Evolutionary conservation across 2,888 invertebrate species (phyloP).

Genomic region (Thecocarcelia acutangulata): DNA sequence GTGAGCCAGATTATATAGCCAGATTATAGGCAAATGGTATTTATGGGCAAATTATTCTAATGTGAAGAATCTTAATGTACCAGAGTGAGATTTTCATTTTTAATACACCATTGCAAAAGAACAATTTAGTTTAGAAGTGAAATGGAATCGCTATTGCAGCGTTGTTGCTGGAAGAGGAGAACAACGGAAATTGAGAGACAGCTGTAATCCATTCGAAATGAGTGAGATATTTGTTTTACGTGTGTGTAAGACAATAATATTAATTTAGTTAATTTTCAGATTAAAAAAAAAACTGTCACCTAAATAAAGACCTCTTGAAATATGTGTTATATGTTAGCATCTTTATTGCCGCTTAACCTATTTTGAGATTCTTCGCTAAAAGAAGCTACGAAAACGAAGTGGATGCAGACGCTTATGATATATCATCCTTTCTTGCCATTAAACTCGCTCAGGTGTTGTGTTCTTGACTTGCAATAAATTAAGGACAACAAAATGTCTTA

Average conservation of each 20-base stretch:
- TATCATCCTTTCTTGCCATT: no score
- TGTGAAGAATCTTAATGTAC: background rate
- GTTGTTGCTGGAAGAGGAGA: slow-evolving; percentile 40
- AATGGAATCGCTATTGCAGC: slow-evolving; percentile 29
- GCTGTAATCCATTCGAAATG: slow-evolving; percentile 20
- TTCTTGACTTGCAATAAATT: no score
- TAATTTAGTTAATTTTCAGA: slow-evolving; percentile 1
- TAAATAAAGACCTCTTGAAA: background rate
- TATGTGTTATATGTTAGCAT: slow-evolving; percentile 1
- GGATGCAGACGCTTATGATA: slow-evolving; percentile 13
- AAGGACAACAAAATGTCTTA: no score
- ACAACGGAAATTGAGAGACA: slow-evolving; percentile 13
- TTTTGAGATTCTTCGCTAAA: slow-evolving; percentile 21
- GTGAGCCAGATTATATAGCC: no score
- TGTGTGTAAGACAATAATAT: slow-evolving; percentile 15
- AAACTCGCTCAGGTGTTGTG: no score
- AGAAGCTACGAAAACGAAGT: slow-evolving; percentile 13
- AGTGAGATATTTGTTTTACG: slow-evolving; percentile 1
- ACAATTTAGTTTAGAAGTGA: slow-evolving; percentile 1
- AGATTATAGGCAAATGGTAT: background rate
- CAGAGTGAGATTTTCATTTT: background rate
- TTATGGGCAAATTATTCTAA: background rate
- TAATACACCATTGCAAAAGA: background rate
- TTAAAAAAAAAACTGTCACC: background rate
- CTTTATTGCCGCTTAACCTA: slow-evolving; percentile 5